phyloP scores from a whole-genome alignment of 2,888 invertebrate genomes.

The Xestia c-nigrum region DNA sequence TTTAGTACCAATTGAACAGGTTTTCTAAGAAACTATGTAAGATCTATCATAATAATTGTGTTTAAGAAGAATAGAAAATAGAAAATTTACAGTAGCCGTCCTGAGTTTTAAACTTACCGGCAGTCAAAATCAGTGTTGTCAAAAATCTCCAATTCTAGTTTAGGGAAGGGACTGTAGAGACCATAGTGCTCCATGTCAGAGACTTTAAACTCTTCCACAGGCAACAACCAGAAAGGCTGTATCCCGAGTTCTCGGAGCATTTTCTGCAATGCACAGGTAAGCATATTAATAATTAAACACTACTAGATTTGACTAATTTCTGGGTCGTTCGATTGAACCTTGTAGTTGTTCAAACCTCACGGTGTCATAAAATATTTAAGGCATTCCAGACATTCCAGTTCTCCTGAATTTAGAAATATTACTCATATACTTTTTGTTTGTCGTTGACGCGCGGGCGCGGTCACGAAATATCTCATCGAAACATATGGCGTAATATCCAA shows the following conservation, averaged over 20 bases:
- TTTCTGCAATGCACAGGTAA: conserved; percentile 74
- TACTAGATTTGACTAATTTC: not conserved
- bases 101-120: conserved; percentile 74
- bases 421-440: too few species aligned
- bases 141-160: conserved; percentile 83
- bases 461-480: too few species aligned
- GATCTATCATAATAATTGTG: not conserved
- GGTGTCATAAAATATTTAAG: not conserved
- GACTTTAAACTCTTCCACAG: conserved; percentile 79
- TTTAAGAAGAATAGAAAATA: not conserved
- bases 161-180: conserved; percentile 82
- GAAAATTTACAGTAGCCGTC: not conserved
- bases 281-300: not conserved
- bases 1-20: conserved; percentile 1
- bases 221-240: conserved; percentile 83
- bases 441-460: too few species aligned
- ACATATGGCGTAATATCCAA: too few species aligned
- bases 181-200: conserved; percentile 79
- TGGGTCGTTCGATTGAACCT: not conserved
- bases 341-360: not conserved
- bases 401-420: too few species aligned
- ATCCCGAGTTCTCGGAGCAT: conserved; percentile 82
- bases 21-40: not conserved
- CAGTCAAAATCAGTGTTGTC: conserved; percentile 88
- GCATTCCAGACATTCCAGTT: not conserved